Conservation (phyloP, 1,140 invertebrate species). For the Dinothrombium tinctorium region DNA sequence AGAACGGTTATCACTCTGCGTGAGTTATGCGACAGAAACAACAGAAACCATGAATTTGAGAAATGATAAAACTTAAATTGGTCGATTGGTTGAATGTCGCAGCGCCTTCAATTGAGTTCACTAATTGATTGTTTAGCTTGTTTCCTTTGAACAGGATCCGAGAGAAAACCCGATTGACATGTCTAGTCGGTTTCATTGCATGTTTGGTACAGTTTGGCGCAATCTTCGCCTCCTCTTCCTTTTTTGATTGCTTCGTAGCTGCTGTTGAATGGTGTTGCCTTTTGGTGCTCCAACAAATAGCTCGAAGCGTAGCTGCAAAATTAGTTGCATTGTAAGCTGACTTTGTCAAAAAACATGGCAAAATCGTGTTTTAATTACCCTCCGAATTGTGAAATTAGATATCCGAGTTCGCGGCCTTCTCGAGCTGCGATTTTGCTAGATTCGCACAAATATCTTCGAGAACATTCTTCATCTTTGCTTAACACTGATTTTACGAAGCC, state of each 20-base stretch:
- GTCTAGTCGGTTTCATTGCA: conserved; percentile 3
- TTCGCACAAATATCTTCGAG: conserved; percentile 58
- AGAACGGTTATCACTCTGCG: too few relatives aligned
- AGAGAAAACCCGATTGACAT: too few relatives aligned
- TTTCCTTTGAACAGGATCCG: too few relatives aligned
- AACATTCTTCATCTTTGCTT: conserved; percentile 48
- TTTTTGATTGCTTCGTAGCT: conserved; percentile 41
- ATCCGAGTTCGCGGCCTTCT: conserved; percentile 47
- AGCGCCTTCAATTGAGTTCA: too few relatives aligned
- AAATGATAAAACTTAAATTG: too few relatives aligned
- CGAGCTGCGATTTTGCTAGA: conserved; percentile 61
- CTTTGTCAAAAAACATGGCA: not conserved
- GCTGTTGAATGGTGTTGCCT: conserved; percentile 35
- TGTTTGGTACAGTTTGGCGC: conserved; percentile 18
- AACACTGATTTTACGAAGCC: conserved; percentile 59
- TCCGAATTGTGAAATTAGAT: conserved; percentile 72
- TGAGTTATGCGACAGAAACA: too few relatives aligned
- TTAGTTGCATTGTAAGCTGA: not conserved
- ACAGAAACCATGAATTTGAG: too few relatives aligned
- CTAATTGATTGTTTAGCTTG: too few relatives aligned
- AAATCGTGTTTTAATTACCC: conserved; percentile 38
- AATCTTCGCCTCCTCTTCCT: conserved; percentile 56
- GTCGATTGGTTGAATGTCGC: too few relatives aligned
- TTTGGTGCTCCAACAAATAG: conserved; percentile 45
- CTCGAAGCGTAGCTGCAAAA: conserved; percentile 48